Evolutionary conservation across 2,888 invertebrate genomes (phyloP), one percentile per base, ranked within the genome.

Genomic region (Callyntrura guangdongensis): DNA sequence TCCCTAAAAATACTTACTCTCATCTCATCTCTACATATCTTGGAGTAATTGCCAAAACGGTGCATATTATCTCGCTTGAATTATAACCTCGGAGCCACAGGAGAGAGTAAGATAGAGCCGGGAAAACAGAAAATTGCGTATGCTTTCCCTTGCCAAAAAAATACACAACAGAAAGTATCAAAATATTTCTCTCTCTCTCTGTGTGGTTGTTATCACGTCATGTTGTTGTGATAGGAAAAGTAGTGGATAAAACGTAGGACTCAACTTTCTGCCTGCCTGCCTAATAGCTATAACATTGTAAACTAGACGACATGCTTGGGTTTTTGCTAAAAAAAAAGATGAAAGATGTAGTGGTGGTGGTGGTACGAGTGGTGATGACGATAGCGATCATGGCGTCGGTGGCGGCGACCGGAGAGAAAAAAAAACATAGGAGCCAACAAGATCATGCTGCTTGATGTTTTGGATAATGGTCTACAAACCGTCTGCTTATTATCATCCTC

Each of bases 61-160:
- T 49, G 45, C 17, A 47, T 11, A 74, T 74, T 12, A 20, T 64
- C 61, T 20, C n/a, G 12, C 53, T 9, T 36, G 36, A 36, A 27
- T 67, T 27, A n/a, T 27, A 67, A 27, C 27, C 36, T 11, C 27
- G 25, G 8, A 69, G 17, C 20, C 53, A 56, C 22, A 25, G 2
- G 12, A 61, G 0, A 81, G 17, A 0, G 64, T 17, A 36, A 27
- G 27, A 14, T n/a, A 36, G 14, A 11, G 27, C n/a, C 14, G 14
- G 5, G 36, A 49, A 14, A 72, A 20, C 20, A 85, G 45, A 77
- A 86, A 86, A 86, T 86, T 86, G 59, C 61, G 77, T 86, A 59
- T 45, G 69, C 12, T 64, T 56, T 64, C 22, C 25, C 61, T 77
- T 86, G 86, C 86, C 86, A 86, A 86, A 86, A 85, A 59, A 83